Percentiles rank a stretch among this genome's conserved stretches.
Conservation (phyloP, 2,888 invertebrate genomes). For the Brenthis daphne region DNA sequence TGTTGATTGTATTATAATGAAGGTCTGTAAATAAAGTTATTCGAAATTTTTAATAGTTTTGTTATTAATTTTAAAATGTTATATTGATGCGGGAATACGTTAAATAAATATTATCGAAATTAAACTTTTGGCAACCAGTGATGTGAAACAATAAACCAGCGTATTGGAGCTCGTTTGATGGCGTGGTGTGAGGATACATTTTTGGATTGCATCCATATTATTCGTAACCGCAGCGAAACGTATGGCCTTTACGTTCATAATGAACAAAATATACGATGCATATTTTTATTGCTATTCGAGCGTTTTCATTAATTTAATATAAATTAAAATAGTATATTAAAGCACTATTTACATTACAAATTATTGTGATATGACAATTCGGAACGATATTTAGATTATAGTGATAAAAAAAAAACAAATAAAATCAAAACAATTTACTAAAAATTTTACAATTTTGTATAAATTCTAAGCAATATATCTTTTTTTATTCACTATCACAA, state of each 20-base stretch:
- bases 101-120: conserved; percentile 42
- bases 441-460: conserved; percentile 8
- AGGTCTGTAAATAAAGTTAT: conserved; percentile 81
- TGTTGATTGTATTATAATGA: conserved; percentile 82
- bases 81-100: conserved; percentile 21
- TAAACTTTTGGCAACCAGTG: conserved; percentile 49
- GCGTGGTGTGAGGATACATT: conserved; percentile 54
- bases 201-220: conserved; percentile 75
- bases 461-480: background rate
- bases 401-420: background rate
- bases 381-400: background rate
- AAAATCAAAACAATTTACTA: conserved; percentile 15
- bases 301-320: conserved; percentile 38
- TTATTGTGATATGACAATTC: conserved; percentile 18
- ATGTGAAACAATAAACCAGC: conserved; percentile 49
- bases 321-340: conserved; percentile 34
- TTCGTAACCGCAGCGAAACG: conserved; percentile 59
- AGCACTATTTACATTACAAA: conserved; percentile 22
- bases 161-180: conserved; percentile 50
- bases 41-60: conserved; percentile 64
- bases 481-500: background rate
- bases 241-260: conserved; percentile 60
- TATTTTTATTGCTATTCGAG: conserved; percentile 46
- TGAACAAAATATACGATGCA: conserved; percentile 46
- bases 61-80: conserved; percentile 37